Percentiles rank a stretch among this genome's conserved stretches.
Conservation (phyloP, 2,888 invertebrate genomes). For the Belgica antarctica region DNA sequence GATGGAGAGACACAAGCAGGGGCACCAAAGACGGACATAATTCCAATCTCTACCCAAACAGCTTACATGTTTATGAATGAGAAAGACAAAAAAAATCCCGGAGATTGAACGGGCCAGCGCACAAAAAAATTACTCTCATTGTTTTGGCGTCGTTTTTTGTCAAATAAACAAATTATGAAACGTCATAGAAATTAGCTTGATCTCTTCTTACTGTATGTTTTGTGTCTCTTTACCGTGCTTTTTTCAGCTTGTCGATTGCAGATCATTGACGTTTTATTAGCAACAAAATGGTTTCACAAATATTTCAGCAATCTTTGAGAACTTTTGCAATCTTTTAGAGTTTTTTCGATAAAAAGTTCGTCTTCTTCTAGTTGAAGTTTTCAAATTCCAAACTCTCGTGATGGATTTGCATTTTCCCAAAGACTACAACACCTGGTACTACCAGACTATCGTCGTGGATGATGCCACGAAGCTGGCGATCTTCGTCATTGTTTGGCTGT, state of each 20-base stretch:
- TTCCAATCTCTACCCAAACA: not conserved
- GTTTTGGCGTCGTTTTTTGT: conserved; percentile 10
- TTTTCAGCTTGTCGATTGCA: not conserved
- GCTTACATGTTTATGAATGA: conserved; percentile 23
- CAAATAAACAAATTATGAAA: conserved; percentile 25
- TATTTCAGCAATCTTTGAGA: too few relatives aligned
- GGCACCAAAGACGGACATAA: not conserved
- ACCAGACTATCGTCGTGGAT: too few relatives aligned
- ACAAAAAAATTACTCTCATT: conserved; percentile 20
- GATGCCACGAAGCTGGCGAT: too few relatives aligned
- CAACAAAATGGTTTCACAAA: too few relatives aligned
- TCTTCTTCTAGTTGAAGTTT: too few relatives aligned
- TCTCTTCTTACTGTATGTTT: not conserved
- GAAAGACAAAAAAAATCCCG: not conserved
- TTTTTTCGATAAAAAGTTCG: too few relatives aligned
- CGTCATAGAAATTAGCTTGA: conserved; percentile 22
- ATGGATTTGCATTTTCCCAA: too few relatives aligned
- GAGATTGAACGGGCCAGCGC: not conserved
- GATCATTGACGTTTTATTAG: conserved; percentile 18
- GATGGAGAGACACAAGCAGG: not conserved
- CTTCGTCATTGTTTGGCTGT: too few relatives aligned
- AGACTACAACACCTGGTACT: too few relatives aligned
- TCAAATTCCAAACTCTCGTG: too few relatives aligned
- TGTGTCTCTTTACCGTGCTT: not conserved
- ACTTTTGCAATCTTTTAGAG: too few relatives aligned